These are phyloP conservation scores for Keiferia lycopersicella DNA, from an alignment of 2,888 invertebrate species.

Conservation along the genomic window DNA sequence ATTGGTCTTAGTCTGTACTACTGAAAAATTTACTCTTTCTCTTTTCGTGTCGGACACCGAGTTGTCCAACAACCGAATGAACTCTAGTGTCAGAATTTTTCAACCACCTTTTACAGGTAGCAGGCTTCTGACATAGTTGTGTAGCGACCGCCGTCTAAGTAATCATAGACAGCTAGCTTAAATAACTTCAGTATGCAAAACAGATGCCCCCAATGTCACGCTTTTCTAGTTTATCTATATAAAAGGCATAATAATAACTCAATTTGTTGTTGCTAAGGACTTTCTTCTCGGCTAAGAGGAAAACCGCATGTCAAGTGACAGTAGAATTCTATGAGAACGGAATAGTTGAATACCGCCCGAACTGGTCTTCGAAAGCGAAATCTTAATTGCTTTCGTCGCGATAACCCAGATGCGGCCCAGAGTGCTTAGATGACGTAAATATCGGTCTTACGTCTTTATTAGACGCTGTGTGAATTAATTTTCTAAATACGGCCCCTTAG, in stretches of 20 bases:
- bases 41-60: no score
- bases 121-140: no score
- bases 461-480: conserved; percentile 2
- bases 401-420: conserved; percentile 46
- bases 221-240: background rate
- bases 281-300: conserved; percentile 22
- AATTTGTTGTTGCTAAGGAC: background rate
- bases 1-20: no score
- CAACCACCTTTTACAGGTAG: no score
- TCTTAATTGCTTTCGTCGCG: conserved; percentile 68
- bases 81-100: no score
- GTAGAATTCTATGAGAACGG: conserved; percentile 13
- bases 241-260: background rate
- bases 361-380: conserved; percentile 69
- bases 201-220: no score
- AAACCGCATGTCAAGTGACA: conserved; percentile 23
- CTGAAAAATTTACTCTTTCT: no score
- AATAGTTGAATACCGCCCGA: conserved; percentile 34
- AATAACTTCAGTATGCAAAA: no score
- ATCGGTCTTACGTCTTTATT: conserved; percentile 20
- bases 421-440: conserved; percentile 21
- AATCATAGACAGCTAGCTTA: no score
- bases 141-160: no score
- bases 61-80: no score
- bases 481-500: background rate